phyloP scores from a whole-genome alignment of 2,888 invertebrate species.

The Thera obeliscata region DNA sequence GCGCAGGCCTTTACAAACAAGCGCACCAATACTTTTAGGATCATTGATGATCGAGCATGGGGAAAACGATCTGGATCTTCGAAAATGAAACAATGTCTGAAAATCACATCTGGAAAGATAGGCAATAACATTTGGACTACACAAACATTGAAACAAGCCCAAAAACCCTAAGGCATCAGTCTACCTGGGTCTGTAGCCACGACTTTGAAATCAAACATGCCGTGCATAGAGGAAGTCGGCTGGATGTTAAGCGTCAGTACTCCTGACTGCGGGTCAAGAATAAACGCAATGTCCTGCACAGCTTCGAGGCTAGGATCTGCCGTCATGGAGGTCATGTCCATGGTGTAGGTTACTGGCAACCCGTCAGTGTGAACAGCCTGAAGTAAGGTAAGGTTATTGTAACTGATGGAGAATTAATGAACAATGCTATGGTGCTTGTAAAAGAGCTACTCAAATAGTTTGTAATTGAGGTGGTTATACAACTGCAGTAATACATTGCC shows the following conservation, averaged over 20 bases:
- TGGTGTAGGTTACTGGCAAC: constrained; percentile 67
- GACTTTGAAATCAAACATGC: constrained; percentile 85
- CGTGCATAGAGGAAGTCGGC: constrained; percentile 82
- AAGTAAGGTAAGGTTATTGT: not conserved
- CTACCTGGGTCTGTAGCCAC: constrained; percentile 81
- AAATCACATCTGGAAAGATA: too few species aligned
- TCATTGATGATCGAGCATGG: too few species aligned
- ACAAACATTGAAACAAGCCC: constrained; percentile 9
- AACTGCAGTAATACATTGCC: too few species aligned
- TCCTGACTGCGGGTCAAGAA: constrained; percentile 69
- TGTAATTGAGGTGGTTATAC: too few species aligned
- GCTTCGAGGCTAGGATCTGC: constrained; percentile 71
- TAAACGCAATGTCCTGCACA: constrained; percentile 69
- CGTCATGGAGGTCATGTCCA: constrained; percentile 64
- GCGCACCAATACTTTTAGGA: too few species aligned
- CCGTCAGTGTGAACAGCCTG: constrained; percentile 86
- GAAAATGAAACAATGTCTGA: too few species aligned
- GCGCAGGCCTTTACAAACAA: too few species aligned
- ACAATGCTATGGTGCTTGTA: not conserved
- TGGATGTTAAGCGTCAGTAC: constrained; percentile 78
- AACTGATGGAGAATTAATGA: not conserved
- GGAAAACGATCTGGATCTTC: too few species aligned
- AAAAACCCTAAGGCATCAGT: constrained; percentile 7
- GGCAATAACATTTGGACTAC: not conserved
- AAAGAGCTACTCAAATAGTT: too few species aligned